Conservation (phyloP, 2,113 vertebrate genomes). For the Salvator merianae region DNA sequence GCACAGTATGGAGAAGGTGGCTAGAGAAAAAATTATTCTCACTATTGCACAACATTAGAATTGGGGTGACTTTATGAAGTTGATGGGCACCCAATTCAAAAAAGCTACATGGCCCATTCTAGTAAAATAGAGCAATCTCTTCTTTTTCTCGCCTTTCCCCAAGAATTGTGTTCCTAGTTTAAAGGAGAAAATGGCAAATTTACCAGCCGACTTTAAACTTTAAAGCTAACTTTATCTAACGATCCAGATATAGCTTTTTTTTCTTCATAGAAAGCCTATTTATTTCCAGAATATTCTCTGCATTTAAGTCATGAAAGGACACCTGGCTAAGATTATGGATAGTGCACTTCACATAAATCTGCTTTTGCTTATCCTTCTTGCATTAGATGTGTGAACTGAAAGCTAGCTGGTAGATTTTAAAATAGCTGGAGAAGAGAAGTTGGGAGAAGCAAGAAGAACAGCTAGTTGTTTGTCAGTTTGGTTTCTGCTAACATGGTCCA, state of each 20-base stretch:
- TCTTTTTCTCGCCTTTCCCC: no score
- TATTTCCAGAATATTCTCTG: not conserved
- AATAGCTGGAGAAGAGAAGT: not conserved
- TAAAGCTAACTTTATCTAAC: no score
- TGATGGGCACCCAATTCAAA: no score
- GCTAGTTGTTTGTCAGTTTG: not conserved
- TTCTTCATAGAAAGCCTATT: not conserved
- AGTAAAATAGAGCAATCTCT: not conserved
- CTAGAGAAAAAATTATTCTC: no score
- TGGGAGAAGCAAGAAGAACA: not conserved
- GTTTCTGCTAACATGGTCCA: no score
- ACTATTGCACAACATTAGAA: no score
- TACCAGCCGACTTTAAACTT: no score
- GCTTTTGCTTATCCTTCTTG: not conserved
- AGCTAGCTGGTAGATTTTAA: no score
- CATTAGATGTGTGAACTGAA: not conserved
- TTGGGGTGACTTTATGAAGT: no score
- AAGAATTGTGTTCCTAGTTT: not conserved
- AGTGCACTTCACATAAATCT: not conserved
- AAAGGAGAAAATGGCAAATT: not conserved
- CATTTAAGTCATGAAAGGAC: not conserved
- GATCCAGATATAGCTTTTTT: not conserved
- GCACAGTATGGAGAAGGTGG: no score
- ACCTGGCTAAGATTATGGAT: not conserved
- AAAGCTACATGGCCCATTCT: no score